A percentile compares a stretch with the other conserved stretches of the same genome.
Conservation (phyloP, 2,797 vertebrate genomes). For the Microchirus variegatus region DNA sequence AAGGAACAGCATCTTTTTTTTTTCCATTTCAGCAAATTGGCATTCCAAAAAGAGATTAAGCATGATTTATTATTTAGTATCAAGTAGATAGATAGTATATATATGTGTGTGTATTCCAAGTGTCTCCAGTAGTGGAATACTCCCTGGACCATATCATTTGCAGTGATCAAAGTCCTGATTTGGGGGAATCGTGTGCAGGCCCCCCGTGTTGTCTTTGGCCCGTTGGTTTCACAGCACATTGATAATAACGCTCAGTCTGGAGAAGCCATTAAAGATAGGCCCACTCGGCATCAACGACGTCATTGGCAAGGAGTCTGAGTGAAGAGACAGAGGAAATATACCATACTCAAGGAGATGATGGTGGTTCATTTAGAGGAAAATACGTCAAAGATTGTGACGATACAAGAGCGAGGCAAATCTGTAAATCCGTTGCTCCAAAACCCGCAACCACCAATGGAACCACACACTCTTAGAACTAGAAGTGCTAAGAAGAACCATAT, state of each 20-base stretch:
- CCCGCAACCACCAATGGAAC: no score
- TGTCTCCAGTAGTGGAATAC: conserved; percentile 13
- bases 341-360: conserved; percentile 16
- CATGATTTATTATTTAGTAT: not conserved
- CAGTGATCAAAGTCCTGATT: conserved; percentile 52
- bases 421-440: no score
- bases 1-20: no score
- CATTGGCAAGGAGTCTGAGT: conserved; percentile 26
- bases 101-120: not conserved
- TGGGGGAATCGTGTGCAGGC: conserved; percentile 22
- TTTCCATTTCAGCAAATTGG: no score
- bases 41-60: not conserved
- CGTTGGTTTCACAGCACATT: conserved; percentile 50
- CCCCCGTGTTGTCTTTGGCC: conserved; percentile 54
- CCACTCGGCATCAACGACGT: conserved; percentile 43
- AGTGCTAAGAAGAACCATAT: no score
- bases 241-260: conserved; percentile 45
- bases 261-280: conserved; percentile 51
- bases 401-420: no score
- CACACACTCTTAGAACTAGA: no score
- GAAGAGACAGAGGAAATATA: conserved; percentile 42
- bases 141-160: conserved; percentile 14
- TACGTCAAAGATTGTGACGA: not conserved
- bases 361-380: conserved; percentile 1
- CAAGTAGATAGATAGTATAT: not conserved